Percentiles rank a stretch among this genome's conserved stretches.
phyloP scores from a whole-genome alignment of 1,140 invertebrate species.

The Panagrolaimus sp. region DNA sequence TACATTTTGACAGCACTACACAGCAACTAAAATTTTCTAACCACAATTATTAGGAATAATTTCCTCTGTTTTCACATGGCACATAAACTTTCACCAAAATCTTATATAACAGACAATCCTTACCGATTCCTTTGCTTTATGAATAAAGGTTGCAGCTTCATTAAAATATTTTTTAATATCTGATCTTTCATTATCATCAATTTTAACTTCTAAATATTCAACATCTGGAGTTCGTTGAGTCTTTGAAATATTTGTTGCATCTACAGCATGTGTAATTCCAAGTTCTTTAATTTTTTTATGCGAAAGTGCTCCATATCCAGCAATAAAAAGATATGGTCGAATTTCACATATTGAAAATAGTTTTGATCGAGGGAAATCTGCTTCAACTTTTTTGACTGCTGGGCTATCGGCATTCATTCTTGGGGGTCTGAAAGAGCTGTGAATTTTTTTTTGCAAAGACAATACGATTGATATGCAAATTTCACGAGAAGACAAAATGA shows the following conservation, averaged over 20 bases:
- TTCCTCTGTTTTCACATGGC: too few relatives aligned
- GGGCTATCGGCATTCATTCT: too few relatives aligned
- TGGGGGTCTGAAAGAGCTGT: too few relatives aligned
- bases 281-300: constrained; percentile 39
- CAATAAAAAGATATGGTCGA: constrained; percentile 39
- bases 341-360: constrained; percentile 18
- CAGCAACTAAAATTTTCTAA: too few relatives aligned
- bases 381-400: too few relatives aligned
- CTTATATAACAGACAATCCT: not conserved
- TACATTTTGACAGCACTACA: too few relatives aligned
- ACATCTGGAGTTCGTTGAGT: constrained; percentile 16
- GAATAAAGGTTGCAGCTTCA: not conserved
- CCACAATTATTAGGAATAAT: too few relatives aligned
- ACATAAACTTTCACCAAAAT: not conserved
- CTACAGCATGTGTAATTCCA: constrained; percentile 39
- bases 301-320: constrained; percentile 24
- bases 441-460: too few relatives aligned
- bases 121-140: not conserved
- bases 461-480: too few relatives aligned
- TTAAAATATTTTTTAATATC: not conserved
- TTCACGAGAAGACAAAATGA: too few relatives aligned
- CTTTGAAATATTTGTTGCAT: constrained; percentile 48
- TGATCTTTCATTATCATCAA: constrained; percentile 1
- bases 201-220: constrained; percentile 7
- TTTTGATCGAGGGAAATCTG: not conserved